Conservation (phyloP, 2,888 invertebrate species). For the Sicus ferrugineus region DNA sequence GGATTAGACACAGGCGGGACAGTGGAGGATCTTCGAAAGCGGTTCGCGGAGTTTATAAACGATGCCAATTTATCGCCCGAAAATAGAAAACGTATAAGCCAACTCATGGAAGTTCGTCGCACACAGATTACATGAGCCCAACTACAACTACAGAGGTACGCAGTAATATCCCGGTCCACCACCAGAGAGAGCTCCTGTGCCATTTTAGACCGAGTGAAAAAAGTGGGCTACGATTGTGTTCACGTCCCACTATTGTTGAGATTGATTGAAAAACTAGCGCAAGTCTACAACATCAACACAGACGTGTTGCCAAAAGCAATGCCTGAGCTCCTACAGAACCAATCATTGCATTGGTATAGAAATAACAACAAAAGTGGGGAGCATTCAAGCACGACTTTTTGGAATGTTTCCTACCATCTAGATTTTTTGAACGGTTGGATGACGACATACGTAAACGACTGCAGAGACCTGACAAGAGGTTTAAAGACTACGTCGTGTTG, state of each 20-base stretch:
- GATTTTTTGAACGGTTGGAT: neutral
- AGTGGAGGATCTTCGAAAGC: neutral
- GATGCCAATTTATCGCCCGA: too few relatives aligned
- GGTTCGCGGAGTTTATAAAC: too few relatives aligned
- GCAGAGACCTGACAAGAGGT: too few relatives aligned
- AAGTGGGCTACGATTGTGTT: neutral
- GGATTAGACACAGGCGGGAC: too few relatives aligned
- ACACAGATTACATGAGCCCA: too few relatives aligned
- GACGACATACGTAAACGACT: too few relatives aligned
- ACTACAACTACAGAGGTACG: neutral
- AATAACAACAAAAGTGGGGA: too few relatives aligned
- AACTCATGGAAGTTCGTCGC: neutral
- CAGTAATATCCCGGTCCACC: neutral
- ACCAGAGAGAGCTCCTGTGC: neutral
- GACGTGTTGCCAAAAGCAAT: neutral
- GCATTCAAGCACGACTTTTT: neutral
- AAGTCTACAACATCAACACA: neutral
- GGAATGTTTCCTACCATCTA: neutral
- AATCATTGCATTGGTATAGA: too few relatives aligned
- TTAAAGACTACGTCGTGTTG: constrained; percentile 1
- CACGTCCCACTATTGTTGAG: neutral
- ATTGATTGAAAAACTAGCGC: neutral
- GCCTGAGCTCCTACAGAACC: too few relatives aligned
- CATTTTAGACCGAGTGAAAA: neutral
- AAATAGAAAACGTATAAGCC: neutral